phyloP scores from a whole-genome alignment of 2,113 vertebrate species.

The Artemisiospiza belli region DNA sequence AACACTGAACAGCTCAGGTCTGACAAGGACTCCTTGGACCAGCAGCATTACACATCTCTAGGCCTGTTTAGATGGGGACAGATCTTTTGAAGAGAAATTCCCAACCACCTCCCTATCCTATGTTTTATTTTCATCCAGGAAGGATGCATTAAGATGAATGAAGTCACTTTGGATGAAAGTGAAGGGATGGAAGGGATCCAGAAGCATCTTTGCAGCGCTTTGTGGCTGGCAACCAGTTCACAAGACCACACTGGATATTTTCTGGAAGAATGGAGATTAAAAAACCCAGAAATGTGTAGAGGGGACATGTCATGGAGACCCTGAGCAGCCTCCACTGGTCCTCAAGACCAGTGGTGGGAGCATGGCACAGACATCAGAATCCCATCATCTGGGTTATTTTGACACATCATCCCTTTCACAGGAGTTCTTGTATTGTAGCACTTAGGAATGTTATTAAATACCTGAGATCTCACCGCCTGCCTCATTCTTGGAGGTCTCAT shows the following conservation, averaged over 20 bases:
- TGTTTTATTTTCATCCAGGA: background rate
- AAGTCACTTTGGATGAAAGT: background rate
- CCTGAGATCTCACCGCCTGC: background rate
- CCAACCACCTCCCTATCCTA: fast-evolving
- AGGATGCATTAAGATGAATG: background rate
- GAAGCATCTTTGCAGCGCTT: background rate
- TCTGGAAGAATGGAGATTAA: background rate
- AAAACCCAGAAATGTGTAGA: background rate
- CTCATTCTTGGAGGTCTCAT: background rate
- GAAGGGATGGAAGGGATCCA: fast-evolving
- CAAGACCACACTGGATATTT: background rate
- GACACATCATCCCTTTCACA: background rate
- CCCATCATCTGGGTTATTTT: background rate
- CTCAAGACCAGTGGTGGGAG: background rate
- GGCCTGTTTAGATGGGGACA: background rate
- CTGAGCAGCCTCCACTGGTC: background rate
- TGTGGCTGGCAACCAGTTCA: background rate
- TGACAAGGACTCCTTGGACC: background rate
- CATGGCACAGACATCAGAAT: background rate
- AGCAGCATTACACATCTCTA: background rate
- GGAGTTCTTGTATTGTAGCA: background rate
- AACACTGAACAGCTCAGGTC: background rate
- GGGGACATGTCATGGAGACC: background rate
- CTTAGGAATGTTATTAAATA: background rate
- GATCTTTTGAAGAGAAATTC: background rate